Base-by-base conservation (phyloP, 2,888 invertebrate species). In the Eremobia ochroleuca region DNA sequence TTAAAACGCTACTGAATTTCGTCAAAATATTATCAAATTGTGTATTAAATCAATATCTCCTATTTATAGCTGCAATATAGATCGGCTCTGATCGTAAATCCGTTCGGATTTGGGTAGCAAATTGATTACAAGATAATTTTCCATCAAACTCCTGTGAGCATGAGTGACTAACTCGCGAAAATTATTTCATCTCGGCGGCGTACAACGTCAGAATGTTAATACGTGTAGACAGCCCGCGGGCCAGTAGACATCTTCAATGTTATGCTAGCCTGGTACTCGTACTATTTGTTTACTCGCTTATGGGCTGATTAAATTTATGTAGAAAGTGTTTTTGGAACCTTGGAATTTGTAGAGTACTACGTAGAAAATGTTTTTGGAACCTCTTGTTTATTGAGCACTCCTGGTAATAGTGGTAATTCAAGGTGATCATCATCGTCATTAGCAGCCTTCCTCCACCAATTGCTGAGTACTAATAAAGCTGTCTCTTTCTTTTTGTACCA, bases 221-320 rank as follows among this genome's bases (percentile, higher is more conserved):
- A 73, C 66, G 74, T 52, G 81, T 73, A 85, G 88, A 86, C 80
- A 77, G 89, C 89, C 88, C 75, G 79, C 76, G 77, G 85, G 89
- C 83, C 46, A 64, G 49, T 46, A 79, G 74, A 87, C 83, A 69
- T 85, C 82, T 89, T 79, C 43, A 67, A 75, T 73, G 55, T 67
- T 76, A 71, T 83, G 78, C 43, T 67, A 37, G 61, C 80, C 73
- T 83, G 58, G 81, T 85, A 82, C 67, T 66, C 67, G 21, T 87
- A 87, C 77, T 79, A 85, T 81, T 76, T 82, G 80, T 70, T 72
- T 64, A 49, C 59, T 52, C n/a, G 40, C 52, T 74, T 73, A 52
- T 13, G 9, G 31, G 1, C n/a, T 55, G 13, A 46, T 25, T 5
- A 0, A 25, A 34, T 58, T n/a, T 65, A 34, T n/a, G 1, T 11